phyloP scores from a whole-genome alignment of 2,888 invertebrate species.

The Cancer borealis region DNA sequence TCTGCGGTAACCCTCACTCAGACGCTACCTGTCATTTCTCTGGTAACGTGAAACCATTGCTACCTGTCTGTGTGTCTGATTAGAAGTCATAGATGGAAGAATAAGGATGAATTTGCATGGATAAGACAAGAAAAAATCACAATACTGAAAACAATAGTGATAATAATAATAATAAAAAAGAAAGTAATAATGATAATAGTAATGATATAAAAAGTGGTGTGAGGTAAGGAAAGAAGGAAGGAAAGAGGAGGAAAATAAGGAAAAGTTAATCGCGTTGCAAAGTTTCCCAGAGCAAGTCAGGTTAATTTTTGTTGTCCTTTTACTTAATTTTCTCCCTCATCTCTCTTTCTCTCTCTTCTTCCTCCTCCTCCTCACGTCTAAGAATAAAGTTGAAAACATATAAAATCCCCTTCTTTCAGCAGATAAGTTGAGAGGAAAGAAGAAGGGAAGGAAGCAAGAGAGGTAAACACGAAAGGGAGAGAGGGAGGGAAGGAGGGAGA shows the following conservation, averaged over 20 bases:
- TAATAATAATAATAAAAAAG: not conserved
- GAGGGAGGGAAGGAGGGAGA: not conserved
- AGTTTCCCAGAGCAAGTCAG: not conserved
- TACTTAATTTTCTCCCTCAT: not conserved
- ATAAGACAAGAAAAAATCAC: no score
- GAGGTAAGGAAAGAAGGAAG: not conserved
- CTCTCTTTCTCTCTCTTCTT: not conserved
- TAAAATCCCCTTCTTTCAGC: not conserved
- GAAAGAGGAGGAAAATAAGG: not conserved
- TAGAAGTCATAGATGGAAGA: not conserved
- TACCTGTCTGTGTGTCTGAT: not conserved
- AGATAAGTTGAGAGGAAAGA: not conserved
- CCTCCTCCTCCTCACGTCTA: not conserved
- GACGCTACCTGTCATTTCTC: not conserved
- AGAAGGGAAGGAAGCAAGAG: not conserved
- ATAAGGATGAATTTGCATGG: not conserved
- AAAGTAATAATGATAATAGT: not conserved
- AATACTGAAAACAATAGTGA: no score
- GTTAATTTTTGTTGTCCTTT: not conserved
- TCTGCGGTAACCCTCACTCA: conserved; percentile 2
- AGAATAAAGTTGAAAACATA: not conserved
- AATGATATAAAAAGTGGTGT: not conserved
- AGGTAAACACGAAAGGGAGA: not conserved
- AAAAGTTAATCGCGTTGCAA: not conserved
- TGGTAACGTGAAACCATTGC: not conserved